These are phyloP conservation scores for Tragelaphus eurycerus DNA, from an alignment of 2,797 vertebrate genomes.

Conservation along the genomic window DNA sequence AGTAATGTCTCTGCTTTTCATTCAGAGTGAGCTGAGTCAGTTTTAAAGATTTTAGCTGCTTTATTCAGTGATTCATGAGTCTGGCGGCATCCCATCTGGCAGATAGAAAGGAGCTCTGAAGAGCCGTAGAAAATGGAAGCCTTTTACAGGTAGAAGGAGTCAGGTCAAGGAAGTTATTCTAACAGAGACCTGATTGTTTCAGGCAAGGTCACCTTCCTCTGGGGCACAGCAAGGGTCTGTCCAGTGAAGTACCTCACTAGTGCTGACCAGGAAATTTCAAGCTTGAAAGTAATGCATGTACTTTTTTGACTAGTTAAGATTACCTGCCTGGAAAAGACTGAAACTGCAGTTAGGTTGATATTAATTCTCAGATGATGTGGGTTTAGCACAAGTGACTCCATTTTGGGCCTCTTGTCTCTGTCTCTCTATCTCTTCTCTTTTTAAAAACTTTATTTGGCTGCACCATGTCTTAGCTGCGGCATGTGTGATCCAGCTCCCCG, in stretches of 20 bases:
- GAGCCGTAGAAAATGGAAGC: neutral
- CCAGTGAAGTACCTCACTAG: neutral
- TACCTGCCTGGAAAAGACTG: neutral
- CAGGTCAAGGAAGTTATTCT: neutral
- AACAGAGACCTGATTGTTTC: neutral
- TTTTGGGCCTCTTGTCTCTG: neutral
- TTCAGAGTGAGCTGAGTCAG: neutral
- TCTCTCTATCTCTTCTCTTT: neutral
- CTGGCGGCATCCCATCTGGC: neutral
- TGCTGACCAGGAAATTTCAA: neutral
- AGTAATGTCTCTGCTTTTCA: neutral
- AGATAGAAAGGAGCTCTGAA: neutral
- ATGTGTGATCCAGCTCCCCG: neutral
- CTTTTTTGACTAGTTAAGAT: neutral
- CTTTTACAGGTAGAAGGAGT: neutral
- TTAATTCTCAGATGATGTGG: neutral
- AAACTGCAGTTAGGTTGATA: neutral
- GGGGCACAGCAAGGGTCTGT: neutral
- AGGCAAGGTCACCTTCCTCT: neutral
- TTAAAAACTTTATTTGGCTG: neutral
- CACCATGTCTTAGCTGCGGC: neutral
- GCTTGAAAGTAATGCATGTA: neutral
- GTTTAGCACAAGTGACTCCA: neutral
- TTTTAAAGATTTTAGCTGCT: neutral
- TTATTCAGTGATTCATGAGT: neutral